Conservation (phyloP, 2,797 vertebrate genomes). For the Sebastes variabilis region DNA sequence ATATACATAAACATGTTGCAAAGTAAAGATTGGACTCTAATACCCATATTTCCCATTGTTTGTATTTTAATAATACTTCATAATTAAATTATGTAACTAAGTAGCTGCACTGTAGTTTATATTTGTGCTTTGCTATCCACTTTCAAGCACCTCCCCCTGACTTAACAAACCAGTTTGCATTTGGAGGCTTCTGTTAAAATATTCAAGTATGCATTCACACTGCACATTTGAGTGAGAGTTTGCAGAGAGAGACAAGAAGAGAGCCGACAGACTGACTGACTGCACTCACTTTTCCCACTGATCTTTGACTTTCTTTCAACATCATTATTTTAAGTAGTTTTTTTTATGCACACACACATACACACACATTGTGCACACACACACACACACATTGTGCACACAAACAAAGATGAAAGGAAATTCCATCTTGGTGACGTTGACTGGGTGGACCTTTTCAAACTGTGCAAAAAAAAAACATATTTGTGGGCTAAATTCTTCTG, state of each 20-base stretch:
- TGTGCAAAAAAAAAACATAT: not conserved
- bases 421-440: constrained; percentile 57
- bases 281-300: constrained; percentile 17
- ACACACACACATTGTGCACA: constrained; percentile 7
- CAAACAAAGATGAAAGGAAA: constrained; percentile 62
- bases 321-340: constrained; percentile 32
- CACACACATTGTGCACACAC: not conserved
- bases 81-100: not conserved
- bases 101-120: not conserved
- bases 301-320: constrained; percentile 38
- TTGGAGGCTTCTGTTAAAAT: not conserved
- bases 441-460: constrained; percentile 52
- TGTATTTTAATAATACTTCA: not conserved
- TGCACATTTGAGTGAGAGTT: constrained; percentile 1
- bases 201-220: not conserved
- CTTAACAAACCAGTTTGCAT: constrained; percentile 8
- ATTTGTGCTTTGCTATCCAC: not conserved
- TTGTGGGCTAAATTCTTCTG: constrained; percentile 11
- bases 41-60: not conserved
- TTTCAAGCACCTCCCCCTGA: not conserved
- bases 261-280: not conserved
- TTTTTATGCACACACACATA: not conserved
- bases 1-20: not conserved
- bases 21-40: no score
- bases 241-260: not conserved